Conservation (phyloP, 2,113 vertebrate species). For the Suncus etruscus region DNA sequence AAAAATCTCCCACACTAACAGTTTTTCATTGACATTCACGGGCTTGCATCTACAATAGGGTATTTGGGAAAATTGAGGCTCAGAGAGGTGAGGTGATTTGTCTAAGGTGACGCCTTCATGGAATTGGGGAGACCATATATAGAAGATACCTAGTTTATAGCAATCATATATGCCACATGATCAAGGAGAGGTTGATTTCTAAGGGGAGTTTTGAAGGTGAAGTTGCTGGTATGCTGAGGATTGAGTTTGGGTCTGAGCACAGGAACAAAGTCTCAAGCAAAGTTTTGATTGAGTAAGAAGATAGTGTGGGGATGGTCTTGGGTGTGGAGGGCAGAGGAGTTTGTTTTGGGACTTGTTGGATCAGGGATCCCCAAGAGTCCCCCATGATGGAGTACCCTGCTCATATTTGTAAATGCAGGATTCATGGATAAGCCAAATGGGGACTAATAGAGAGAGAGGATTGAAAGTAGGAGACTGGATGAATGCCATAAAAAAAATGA, state of each 20-base stretch:
- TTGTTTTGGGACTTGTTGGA: too few relatives aligned
- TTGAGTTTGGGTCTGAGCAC: background rate
- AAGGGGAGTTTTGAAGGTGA: background rate
- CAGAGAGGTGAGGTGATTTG: background rate
- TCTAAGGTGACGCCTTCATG: background rate
- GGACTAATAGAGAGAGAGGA: background rate
- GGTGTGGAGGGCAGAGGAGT: background rate
- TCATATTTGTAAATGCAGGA: background rate
- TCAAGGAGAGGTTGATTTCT: background rate
- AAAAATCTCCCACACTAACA: too few relatives aligned
- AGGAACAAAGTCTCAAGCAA: background rate
- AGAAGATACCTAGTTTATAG: too few relatives aligned
- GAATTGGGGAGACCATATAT: background rate
- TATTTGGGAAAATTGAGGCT: background rate
- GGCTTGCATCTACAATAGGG: background rate
- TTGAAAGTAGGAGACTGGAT: background rate
- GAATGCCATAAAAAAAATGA: rapidly evolving
- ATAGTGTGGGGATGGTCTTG: background rate
- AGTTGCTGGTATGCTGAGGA: background rate
- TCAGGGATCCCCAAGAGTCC: background rate
- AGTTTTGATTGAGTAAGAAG: background rate
- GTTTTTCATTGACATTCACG: rapidly evolving
- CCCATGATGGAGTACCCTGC: too few relatives aligned
- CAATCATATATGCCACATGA: background rate
- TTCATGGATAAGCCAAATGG: background rate